phyloP scores from a whole-genome alignment of 2,113 vertebrate genomes.

The Pica pica region DNA sequence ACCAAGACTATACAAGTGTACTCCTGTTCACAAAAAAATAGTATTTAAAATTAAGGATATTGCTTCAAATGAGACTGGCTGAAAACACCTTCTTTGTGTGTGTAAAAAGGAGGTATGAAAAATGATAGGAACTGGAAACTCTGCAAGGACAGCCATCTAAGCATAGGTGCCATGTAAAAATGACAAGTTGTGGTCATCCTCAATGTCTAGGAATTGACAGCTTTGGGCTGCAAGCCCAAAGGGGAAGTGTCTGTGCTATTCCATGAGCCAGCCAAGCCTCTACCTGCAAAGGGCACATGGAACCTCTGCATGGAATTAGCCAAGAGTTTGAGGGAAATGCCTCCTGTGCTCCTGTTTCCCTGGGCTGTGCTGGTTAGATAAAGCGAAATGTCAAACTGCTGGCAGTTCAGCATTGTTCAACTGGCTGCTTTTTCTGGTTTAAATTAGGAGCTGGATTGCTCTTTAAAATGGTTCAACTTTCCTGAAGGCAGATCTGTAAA shows the following conservation, averaged over 20 bases:
- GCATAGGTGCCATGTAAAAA: not conserved
- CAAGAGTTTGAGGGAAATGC: not conserved
- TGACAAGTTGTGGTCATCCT: not conserved
- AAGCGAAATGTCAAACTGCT: not conserved
- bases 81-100: not conserved
- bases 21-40: not conserved
- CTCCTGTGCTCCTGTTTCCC: not conserved
- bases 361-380: not conserved
- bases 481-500: conserved; percentile 6
- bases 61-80: not conserved
- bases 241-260: not conserved
- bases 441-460: conserved; percentile 2
- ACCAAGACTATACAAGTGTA: not conserved
- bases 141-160: not conserved
- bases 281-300: not conserved
- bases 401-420: not conserved
- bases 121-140: not conserved
- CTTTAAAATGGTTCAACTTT: not conserved
- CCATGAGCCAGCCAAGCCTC: not conserved
- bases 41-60: not conserved
- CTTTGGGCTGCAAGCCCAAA: not conserved
- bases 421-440: not conserved
- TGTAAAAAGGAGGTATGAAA: not conserved
- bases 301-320: not conserved
- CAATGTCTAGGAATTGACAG: not conserved